A percentile compares a stretch with the other conserved stretches of the same genome.
These are phyloP conservation scores for Pteria penguin DNA, from an alignment of 2,888 invertebrate species.

Conservation along the genomic window DNA sequence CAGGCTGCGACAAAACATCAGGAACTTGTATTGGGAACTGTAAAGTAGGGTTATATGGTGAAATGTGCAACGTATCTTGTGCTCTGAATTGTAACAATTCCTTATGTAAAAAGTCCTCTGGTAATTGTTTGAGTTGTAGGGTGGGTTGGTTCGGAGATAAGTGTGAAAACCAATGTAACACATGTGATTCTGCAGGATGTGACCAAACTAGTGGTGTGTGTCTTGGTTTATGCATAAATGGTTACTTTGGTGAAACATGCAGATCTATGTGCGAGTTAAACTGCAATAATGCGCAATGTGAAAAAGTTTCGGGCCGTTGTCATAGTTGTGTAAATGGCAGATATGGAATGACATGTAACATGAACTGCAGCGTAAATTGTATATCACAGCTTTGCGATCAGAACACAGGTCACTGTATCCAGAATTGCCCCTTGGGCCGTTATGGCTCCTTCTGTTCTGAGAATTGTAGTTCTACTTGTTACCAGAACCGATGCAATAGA, in stretches of 20 bases:
- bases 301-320: constrained; percentile 10
- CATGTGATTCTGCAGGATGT: neutral
- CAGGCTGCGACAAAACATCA: constrained; percentile 7
- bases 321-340: constrained; percentile 15
- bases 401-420: constrained; percentile 17
- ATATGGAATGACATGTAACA: constrained; percentile 18
- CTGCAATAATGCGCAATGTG: neutral
- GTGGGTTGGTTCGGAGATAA: constrained; percentile 10
- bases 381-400: constrained; percentile 16
- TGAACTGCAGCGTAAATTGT: constrained; percentile 20
- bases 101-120: constrained; percentile 2
- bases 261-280: neutral
- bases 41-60: constrained; percentile 12
- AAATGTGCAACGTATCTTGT: constrained; percentile 8
- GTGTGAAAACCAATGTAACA: neutral
- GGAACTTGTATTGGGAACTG: constrained; percentile 25
- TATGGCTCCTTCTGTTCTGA: constrained; percentile 23
- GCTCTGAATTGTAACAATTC: neutral
- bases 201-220: constrained; percentile 2
- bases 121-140: constrained; percentile 15
- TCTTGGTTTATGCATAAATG: constrained; percentile 13
- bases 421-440: constrained; percentile 27
- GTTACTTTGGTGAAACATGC: constrained; percentile 21
- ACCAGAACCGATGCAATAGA: neutral
- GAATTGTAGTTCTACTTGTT: constrained; percentile 23